Evolutionary conservation across 2,113 vertebrate species (phyloP), one percentile per base, ranked within the genome.

Genomic region (Cygnus atratus): DNA sequence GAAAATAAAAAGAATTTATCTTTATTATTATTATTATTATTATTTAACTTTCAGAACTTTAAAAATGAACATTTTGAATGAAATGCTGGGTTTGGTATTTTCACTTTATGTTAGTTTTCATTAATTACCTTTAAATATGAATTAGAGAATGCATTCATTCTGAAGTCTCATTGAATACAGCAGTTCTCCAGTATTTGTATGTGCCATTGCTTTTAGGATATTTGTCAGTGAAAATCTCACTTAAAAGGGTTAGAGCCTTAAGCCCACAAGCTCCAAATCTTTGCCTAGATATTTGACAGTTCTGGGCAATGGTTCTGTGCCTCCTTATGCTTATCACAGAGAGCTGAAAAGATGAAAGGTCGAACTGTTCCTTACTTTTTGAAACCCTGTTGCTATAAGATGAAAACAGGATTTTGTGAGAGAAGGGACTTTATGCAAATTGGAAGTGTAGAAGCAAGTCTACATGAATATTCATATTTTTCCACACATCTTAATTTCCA

Each of bases 51-150:
- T 72, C 39, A 71, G 21, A 76, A 24, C 24, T 39, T 88, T 83
- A 83, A n/a, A 63, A 79, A 9, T 20, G 9, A 86, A 6, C 6
- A 21, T 84, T 91, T 93, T 29, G 43, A 79, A 63, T 46, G 78
- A 72, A 94, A 58, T 52, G 13, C 11, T 25, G 7, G 41, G 7
- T 75, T 54, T 88, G 12, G 6, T 93, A n/a, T 0, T 0, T 59
- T 13, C 48, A 39, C 1, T 6, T 79, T 15, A 61, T n/a, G 25
- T 50, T 41, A 19, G 19, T 72, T 79, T 93, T 43, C 88, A 6
- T 65, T 85, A 85, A 88, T 85, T 85, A 14, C 9, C 37, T 61
- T 83, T 79, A 79, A 92, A 68, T 83, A 61, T 39, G 25, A 76
- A 50, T 39, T 17, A 54, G 63, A 54, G 11, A 48, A 48, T 65